Base-by-base conservation (phyloP, 2,113 vertebrate species). In the Chroicocephalus ridibundus region DNA sequence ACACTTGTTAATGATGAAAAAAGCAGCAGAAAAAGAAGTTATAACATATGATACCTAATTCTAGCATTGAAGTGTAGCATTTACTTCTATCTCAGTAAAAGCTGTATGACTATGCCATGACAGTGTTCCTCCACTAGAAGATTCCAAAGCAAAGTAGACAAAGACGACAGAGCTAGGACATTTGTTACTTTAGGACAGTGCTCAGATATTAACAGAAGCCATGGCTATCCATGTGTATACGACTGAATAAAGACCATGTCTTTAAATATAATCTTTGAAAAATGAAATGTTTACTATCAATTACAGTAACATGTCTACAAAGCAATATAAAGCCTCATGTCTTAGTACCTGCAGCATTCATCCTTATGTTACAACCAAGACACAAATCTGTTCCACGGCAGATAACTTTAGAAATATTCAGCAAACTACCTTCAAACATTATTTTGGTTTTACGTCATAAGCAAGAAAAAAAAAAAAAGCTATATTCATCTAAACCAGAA, bases 401-500 rank as follows among this genome's bases (percentile, higher is more conserved):
- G 47, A 84, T 55, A 34, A 61, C 36, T 80, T 72, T 1, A 84
- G 38, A 44, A 46, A 60, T 0, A 6, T 20, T 44, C 16, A 32
- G 44, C 40, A 51, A 87, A 70, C 29, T 69, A 75, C 19, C 52
- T 29, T 82, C 60, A 78, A 89, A 74, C 4, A 11, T 31, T 89
- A 74, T 66, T 86, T 86, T 32, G 47, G 36, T 62, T 90, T 92
- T 81, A 75, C 57, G 10, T 81, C 88, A 81, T 11, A 49, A 64
- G 19, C 24, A 60, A 82, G 16, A 6, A 75, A 72, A 74, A 66
- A 79, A 86, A 79, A 86, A 54, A 13, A 68, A 62, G 29, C 31
- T 68, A 27, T 81, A 78, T 61, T 71, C n/a, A 83, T 70, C 3
- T 26, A 96, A 93, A 52, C 91, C 97, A 81, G 89, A 86, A 97